These are phyloP conservation scores for Sebastes dallii DNA, from an alignment of 2,797 vertebrate species.

Conservation along the genomic window DNA sequence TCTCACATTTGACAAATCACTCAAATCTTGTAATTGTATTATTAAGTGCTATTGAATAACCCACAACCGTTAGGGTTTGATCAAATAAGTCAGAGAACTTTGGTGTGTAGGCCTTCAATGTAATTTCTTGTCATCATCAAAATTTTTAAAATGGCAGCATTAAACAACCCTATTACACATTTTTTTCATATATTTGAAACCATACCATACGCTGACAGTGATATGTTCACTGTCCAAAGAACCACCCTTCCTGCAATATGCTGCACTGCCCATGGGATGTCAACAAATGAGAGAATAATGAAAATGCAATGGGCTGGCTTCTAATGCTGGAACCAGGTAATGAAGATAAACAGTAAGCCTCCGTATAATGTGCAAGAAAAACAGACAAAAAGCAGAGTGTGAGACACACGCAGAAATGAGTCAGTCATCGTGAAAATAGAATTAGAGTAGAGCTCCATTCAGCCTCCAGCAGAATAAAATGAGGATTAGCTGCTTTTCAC, in stretches of 20 bases:
- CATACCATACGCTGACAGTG: neutral
- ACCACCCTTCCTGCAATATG: neutral
- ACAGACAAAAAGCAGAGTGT: neutral
- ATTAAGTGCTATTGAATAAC: neutral
- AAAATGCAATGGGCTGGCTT: constrained; percentile 43
- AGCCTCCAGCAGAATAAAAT: constrained; percentile 33
- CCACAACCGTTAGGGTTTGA: neutral
- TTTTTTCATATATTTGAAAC: neutral
- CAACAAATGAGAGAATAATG: constrained; percentile 52
- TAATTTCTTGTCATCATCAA: neutral
- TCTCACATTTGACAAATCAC: neutral
- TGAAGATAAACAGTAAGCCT: constrained; percentile 18
- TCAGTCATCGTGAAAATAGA: constrained; percentile 47
- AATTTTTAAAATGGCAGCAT: neutral
- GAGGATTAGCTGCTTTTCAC: constrained; percentile 59
- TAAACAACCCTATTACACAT: neutral
- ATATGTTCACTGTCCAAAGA: constrained; percentile 12
- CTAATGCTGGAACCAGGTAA: constrained; percentile 36
- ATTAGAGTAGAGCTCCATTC: constrained; percentile 45
- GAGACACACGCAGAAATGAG: constrained; percentile 29
- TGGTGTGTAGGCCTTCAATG: too few relatives aligned
- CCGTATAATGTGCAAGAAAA: constrained; percentile 7
- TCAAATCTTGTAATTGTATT: neutral
- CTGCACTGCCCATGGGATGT: constrained; percentile 13
- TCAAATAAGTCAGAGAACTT: neutral